Conservation (phyloP, 2,888 invertebrate species). For the Cenopis cana region DNA sequence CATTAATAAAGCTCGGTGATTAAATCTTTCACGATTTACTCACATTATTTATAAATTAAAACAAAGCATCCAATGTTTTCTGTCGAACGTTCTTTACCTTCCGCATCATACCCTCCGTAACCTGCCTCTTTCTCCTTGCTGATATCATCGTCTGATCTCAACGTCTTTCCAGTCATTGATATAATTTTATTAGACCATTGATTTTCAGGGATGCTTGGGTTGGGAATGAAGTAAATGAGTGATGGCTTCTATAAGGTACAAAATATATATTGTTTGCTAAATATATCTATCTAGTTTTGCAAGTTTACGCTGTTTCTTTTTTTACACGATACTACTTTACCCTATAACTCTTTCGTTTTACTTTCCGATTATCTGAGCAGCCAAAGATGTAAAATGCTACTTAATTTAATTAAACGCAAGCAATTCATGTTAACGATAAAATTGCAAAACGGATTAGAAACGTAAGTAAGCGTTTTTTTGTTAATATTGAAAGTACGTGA, state of each 20-base stretch:
- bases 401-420: not conserved
- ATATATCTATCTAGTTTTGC: not conserved
- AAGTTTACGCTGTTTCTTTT: not conserved
- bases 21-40: too few relatives aligned
- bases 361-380: not conserved
- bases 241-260: not conserved
- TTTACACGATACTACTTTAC: too few relatives aligned
- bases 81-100: too few relatives aligned
- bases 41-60: not conserved
- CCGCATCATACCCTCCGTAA: too few relatives aligned
- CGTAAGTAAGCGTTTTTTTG: not conserved
- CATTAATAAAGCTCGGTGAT: not conserved
- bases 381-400: not conserved
- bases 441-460: conserved; percentile 13
- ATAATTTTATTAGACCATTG: too few relatives aligned
- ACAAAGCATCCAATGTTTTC: not conserved
- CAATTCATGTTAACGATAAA: conserved; percentile 1
- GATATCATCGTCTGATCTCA: not conserved
- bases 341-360: not conserved
- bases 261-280: not conserved
- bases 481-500: conserved; percentile 6
- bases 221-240: not conserved
- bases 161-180: not conserved
- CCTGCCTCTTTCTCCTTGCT: not conserved
- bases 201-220: too few relatives aligned